Conservation (phyloP, 2,113 vertebrate genomes). For the Parus major region DNA sequence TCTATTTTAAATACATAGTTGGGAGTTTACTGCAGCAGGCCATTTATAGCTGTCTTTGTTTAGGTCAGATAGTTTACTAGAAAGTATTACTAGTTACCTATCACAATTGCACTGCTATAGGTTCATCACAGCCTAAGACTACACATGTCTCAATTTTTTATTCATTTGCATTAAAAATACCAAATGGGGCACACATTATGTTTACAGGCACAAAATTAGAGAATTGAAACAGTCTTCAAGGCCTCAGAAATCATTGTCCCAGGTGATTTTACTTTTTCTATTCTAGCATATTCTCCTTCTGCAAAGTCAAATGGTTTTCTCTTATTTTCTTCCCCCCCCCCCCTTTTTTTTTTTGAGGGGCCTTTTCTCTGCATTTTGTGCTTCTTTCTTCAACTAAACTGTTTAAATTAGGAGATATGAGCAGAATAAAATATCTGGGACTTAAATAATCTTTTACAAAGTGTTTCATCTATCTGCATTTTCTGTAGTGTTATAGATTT, state of each 20-base stretch:
- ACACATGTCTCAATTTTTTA: neutral
- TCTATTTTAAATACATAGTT: conserved; percentile 20
- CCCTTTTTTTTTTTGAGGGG: neutral
- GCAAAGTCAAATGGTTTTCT: neutral
- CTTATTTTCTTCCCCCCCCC: no score
- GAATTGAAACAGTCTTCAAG: neutral
- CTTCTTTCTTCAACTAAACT: neutral
- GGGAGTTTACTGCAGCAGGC: neutral
- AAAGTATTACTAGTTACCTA: neutral
- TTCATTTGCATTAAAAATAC: neutral
- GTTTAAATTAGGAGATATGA: neutral
- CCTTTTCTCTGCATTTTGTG: neutral
- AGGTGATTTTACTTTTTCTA: neutral
- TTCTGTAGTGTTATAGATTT: neutral
- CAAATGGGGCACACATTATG: neutral
- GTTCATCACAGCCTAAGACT: conserved; percentile 48
- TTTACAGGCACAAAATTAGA: neutral
- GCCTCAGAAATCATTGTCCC: neutral
- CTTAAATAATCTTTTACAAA: neutral
- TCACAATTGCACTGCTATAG: neutral
- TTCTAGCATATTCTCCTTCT: neutral
- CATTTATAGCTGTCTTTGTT: neutral
- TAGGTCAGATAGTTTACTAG: neutral
- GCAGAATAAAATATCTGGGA: neutral
- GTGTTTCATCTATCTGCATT: neutral